phyloP scores from a whole-genome alignment of 2,113 vertebrate genomes.

The Lophochroa leadbeateri region DNA sequence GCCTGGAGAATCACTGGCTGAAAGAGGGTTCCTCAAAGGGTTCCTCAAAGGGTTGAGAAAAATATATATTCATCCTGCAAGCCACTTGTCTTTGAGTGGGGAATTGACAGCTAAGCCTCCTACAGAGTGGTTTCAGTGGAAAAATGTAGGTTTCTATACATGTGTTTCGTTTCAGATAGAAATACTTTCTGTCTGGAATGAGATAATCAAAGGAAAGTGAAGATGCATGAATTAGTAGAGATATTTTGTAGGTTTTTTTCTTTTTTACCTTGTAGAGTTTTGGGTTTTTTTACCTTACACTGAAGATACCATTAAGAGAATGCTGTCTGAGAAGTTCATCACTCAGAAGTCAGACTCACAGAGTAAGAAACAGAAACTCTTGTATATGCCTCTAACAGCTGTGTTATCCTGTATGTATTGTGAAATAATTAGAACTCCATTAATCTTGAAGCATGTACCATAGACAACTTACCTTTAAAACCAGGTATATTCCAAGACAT shows the following conservation, averaged over 20 bases:
- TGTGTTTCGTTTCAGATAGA: neutral
- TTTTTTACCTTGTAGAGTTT: neutral
- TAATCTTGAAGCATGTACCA: neutral
- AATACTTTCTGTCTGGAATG: neutral
- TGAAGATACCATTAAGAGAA: neutral
- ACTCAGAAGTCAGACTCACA: neutral
- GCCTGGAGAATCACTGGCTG: neutral
- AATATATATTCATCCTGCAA: neutral
- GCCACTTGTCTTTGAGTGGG: neutral
- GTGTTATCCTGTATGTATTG: neutral
- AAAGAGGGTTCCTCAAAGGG: neutral
- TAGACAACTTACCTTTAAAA: neutral
- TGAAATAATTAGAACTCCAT: neutral
- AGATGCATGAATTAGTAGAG: neutral
- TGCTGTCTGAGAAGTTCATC: neutral
- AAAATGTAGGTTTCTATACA: neutral
- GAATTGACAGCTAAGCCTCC: neutral
- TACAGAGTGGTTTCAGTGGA: neutral
- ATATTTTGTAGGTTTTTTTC: neutral
- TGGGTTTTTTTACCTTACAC: rapidly evolving
- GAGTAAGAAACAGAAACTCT: neutral
- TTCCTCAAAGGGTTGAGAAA: neutral
- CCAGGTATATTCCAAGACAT: neutral
- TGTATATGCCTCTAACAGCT: neutral
- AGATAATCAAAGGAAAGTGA: neutral